phyloP scores from a whole-genome alignment of 2,888 invertebrate species.

The Drosophila prostipennis region DNA sequence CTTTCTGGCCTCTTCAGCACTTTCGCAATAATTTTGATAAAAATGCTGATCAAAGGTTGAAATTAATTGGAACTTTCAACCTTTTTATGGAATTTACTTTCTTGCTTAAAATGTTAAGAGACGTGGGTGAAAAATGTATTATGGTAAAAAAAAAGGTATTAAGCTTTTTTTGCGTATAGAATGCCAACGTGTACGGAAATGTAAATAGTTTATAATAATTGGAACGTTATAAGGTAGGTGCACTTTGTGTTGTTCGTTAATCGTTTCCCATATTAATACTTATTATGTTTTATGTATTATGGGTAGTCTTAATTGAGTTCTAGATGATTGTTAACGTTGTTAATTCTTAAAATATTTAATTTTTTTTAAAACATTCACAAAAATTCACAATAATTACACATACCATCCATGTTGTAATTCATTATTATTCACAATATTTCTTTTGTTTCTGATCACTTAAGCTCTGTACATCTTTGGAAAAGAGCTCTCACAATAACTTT shows the following conservation, averaged over 20 bases:
- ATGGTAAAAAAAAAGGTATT: neutral
- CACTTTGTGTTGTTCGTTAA: neutral
- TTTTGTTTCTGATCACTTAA: slow-evolving; percentile 8
- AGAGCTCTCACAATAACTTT: neutral
- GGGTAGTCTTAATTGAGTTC: neutral
- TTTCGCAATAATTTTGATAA: slow-evolving; percentile 62
- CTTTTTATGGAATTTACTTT: slow-evolving; percentile 14
- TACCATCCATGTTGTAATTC: slow-evolving; percentile 62
- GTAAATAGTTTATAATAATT: too few species aligned
- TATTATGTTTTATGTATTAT: neutral
- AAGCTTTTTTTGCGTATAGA: neutral
- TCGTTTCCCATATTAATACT: neutral
- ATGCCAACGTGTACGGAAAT: slow-evolving; percentile 2
- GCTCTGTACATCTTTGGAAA: slow-evolving; percentile 17
- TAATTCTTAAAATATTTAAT: neutral
- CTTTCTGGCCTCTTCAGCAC: slow-evolving; percentile 34
- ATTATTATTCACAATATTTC: slow-evolving; percentile 42
- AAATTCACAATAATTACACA: slow-evolving; percentile 19
- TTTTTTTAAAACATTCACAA: too few species aligned
- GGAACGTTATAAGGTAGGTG: too few species aligned
- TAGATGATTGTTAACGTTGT: neutral
- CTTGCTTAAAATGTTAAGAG: slow-evolving; percentile 10
- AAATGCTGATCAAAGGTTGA: slow-evolving; percentile 58
- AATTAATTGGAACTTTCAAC: slow-evolving; percentile 19
- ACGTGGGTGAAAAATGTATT: slow-evolving; percentile 14